Base-by-base conservation (phyloP, 2,888 invertebrate genomes). In the Perdita meconis region DNA sequence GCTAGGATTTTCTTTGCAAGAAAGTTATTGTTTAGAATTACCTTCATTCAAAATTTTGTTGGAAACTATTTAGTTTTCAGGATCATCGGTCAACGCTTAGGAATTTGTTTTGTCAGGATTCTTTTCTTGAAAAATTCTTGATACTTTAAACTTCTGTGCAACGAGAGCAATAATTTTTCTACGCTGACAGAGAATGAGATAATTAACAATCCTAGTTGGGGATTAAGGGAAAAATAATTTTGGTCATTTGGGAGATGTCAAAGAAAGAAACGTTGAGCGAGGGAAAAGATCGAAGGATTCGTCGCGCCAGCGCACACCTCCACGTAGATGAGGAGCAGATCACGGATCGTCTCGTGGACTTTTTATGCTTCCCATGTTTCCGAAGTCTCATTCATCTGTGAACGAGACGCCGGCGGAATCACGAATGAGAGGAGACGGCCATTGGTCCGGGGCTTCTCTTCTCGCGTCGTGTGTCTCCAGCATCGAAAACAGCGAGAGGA, bases 321-420 rank as follows among this genome's bases (percentile, higher is more conserved):
- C 69, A 60, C 53, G 66, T 73, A 74, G 81, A 84, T 81, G 81
- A 75, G 72, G 68, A 85, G 73, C 81, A 83, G 85, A 83, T 85
- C 79, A 85, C 81, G 47, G 80, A 83, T 84, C 66, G 57, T 51
- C 71, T 57, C 56, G 61, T 59, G 74, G 74, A 79, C 80, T 82
- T 87, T 83, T 86, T 87, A 87, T 88, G 88, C 88, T 83, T 82
- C 82, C 83, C 87, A 86, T 87, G 87, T 87, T 86, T 85, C 81
- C 85, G 72, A 85, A 85, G 85, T 86, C 85, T 87, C 86, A 87
- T 89, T 89, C 87, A 88, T 90, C 89, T 86, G 82, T 75, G 83
- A 85, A 80, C 61, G 78, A 55, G 55, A 87, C 90, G 87, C 85
- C 86, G 65, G 67, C 70, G 75, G 78, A 76, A 86, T 84, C 85